These are phyloP conservation scores for Cyaniris semiargus DNA, from an alignment of 2,888 invertebrate genomes.

Conservation along the genomic window DNA sequence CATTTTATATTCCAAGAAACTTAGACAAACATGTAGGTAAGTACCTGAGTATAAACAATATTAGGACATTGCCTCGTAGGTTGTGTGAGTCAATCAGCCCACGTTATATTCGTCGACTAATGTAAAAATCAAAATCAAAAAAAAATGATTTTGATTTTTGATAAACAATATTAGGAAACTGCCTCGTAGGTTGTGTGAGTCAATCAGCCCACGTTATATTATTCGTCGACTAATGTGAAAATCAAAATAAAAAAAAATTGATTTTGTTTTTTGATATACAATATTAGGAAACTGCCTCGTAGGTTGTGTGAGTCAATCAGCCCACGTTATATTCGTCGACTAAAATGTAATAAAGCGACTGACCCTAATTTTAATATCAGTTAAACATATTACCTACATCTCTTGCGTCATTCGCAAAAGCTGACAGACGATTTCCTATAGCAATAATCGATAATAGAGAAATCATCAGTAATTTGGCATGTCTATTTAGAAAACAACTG, in stretches of 20 bases:
- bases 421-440: not conserved
- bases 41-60: not conserved
- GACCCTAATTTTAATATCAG: constrained; percentile 23
- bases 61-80: not conserved
- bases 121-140: too few relatives aligned
- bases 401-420: constrained; percentile 20
- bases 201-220: not conserved
- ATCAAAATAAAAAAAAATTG: too few relatives aligned
- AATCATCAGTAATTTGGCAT: not conserved
- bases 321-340: constrained; percentile 14
- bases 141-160: too few relatives aligned
- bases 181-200: not conserved
- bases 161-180: not conserved
- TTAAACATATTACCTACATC: constrained; percentile 27
- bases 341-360: constrained; percentile 22
- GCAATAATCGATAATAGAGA: not conserved
- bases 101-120: constrained; percentile 15
- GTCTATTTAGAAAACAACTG: not conserved
- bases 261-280: too few relatives aligned
- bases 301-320: not conserved
- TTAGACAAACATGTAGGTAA: not conserved
- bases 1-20: too few relatives aligned
- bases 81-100: not conserved
- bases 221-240: constrained; percentile 21
- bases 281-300: not conserved